Percentiles rank a stretch among this genome's conserved stretches.
Conservation (phyloP, 2,888 invertebrate species). For the Eupeodes latifasciatus region DNA sequence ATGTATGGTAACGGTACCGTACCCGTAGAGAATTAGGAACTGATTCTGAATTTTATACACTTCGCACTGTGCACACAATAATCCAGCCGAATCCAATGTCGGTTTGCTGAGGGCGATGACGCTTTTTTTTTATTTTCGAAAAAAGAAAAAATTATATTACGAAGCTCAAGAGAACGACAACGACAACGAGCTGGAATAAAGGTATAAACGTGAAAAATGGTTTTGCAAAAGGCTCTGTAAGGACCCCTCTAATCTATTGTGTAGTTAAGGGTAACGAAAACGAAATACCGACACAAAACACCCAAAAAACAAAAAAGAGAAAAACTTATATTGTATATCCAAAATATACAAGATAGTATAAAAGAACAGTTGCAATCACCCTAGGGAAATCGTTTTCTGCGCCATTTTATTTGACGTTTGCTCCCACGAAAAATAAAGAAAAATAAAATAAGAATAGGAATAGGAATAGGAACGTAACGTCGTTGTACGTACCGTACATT, state of each 20-base stretch:
- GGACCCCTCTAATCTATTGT: constrained; percentile 73
- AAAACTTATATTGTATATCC: constrained; percentile 26
- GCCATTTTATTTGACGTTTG: constrained; percentile 71
- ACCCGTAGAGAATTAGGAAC: constrained; percentile 75
- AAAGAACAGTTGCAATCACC: constrained; percentile 66
- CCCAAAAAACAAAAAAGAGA: not conserved
- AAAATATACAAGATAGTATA: not conserved
- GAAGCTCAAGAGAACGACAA: constrained; percentile 40
- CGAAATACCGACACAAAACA: constrained; percentile 9
- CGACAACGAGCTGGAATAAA: constrained; percentile 39
- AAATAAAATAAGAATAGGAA: constrained; percentile 2
- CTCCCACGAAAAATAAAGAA: constrained; percentile 27
- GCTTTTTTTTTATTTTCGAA: constrained; percentile 12
- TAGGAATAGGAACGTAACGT: not conserved
- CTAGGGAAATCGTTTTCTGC: constrained; percentile 72
- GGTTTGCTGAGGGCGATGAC: constrained; percentile 69
- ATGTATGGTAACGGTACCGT: not conserved
- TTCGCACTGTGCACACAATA: constrained; percentile 74
- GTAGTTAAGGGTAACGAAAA: constrained; percentile 72
- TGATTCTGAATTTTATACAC: constrained; percentile 75
- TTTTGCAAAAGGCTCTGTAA: constrained; percentile 62
- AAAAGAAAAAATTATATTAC: not conserved
- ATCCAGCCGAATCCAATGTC: constrained; percentile 74
- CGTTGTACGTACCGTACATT: not conserved
- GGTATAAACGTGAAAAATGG: constrained; percentile 68